phyloP scores from a whole-genome alignment of 2,888 invertebrate species.

The Ceramica pisi region DNA sequence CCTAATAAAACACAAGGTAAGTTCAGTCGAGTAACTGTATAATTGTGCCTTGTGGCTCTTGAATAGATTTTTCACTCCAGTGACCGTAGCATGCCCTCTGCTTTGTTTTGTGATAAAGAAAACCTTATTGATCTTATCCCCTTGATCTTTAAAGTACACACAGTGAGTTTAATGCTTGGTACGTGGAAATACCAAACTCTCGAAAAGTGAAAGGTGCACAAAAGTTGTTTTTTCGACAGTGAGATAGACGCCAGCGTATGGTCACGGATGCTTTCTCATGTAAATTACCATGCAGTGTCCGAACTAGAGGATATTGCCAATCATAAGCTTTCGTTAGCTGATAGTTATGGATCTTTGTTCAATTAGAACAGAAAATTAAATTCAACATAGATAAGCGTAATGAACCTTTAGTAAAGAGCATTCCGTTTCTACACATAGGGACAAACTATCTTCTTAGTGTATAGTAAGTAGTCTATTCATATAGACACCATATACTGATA shows the following conservation, averaged over 20 bases:
- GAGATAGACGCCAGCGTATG: constrained; percentile 23
- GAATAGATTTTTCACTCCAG: constrained; percentile 68
- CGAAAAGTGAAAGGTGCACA: constrained; percentile 70
- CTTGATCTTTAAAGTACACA: neutral
- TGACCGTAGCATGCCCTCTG: constrained; percentile 68
- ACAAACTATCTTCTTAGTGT: neutral
- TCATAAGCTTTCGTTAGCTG: neutral
- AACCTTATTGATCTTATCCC: neutral
- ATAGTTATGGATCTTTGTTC: neutral
- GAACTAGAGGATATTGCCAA: constrained; percentile 9
- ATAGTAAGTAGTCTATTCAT: neutral
- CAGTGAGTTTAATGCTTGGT: neutral
- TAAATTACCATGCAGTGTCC: constrained; percentile 40
- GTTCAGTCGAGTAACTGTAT: constrained; percentile 60
- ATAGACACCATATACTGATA: neutral
- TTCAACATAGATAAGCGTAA: neutral
- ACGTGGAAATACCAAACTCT: constrained; percentile 24
- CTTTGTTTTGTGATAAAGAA: constrained; percentile 38
- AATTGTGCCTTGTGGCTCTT: constrained; percentile 40
- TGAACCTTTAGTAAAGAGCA: neutral
- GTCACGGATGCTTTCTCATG: constrained; percentile 52
- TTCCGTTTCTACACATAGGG: too few species aligned
- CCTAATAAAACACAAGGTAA: constrained; percentile 46
- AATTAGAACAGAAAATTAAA: neutral
- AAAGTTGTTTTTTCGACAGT: constrained; percentile 20